Evolutionary conservation across 2,888 invertebrate species (phyloP).

Genomic region (Scrobipalpa costella): DNA sequence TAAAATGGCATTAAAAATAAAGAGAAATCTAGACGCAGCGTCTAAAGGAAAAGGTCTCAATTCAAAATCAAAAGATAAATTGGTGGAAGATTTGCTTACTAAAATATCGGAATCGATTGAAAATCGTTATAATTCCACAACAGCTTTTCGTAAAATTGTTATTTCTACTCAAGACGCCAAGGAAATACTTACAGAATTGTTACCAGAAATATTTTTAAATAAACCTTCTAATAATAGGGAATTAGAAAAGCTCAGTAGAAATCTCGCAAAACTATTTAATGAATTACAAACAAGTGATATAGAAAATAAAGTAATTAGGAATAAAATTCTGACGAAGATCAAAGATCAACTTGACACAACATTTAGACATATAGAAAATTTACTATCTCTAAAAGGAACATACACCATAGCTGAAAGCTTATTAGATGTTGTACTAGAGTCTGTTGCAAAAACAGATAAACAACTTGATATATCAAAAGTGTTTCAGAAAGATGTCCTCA

Average conservation of each 20-base stretch:
- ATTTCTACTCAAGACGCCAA: not conserved
- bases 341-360: not conserved
- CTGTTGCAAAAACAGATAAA: not conserved
- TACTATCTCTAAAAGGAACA: not conserved
- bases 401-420: not conserved
- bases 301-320: conserved; percentile 18
- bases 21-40: not conserved
- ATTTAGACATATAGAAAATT: not conserved
- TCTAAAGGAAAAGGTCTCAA: conserved; percentile 5
- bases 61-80: conserved; percentile 24
- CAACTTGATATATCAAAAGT: not conserved
- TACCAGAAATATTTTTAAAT: conserved; percentile 7
- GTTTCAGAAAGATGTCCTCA: not conserved
- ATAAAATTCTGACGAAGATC: not conserved
- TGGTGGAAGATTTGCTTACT: conserved; percentile 18
- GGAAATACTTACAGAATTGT: not conserved
- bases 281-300: conserved; percentile 30
- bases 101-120: conserved; percentile 22
- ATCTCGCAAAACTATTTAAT: conserved; percentile 12
- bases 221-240: conserved; percentile 1
- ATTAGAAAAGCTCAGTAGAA: conserved; percentile 26
- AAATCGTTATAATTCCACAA: not conserved
- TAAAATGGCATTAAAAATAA: conserved; percentile 1
- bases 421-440: not conserved
- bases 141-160: not conserved